phyloP scores from a whole-genome alignment of 2,113 vertebrate genomes.

The Platanista minor region DNA sequence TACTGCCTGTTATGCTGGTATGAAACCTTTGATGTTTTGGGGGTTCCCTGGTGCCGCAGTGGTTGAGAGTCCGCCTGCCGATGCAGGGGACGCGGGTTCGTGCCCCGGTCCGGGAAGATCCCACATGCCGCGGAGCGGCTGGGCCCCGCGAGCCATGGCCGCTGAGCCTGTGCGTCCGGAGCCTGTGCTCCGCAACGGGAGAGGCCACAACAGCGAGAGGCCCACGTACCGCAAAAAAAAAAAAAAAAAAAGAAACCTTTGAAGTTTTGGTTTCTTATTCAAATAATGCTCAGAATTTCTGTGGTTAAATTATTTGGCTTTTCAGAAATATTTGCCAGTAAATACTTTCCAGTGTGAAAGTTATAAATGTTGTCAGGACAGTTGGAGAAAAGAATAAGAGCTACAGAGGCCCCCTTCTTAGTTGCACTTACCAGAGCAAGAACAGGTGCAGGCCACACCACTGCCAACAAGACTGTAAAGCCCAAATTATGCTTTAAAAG shows the following conservation, averaged over 20 bases:
- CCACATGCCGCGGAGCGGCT: too few relatives aligned
- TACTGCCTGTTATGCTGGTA: background rate
- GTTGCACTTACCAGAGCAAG: background rate
- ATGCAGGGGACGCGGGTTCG: too few relatives aligned
- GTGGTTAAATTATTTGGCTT: background rate
- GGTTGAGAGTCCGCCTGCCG: too few relatives aligned
- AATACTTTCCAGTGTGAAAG: background rate
- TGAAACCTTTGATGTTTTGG: background rate
- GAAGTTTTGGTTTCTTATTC: background rate
- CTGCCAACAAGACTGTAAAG: background rate
- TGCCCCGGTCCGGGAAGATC: too few relatives aligned
- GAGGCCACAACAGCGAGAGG: too few relatives aligned
- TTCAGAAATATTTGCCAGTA: background rate
- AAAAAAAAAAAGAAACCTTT: too few relatives aligned
- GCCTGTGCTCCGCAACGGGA: too few relatives aligned
- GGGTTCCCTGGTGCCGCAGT: too few relatives aligned
- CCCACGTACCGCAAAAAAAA: too few relatives aligned
- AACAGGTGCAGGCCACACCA: background rate
- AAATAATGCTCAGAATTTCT: background rate
- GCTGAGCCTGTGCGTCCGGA: too few relatives aligned
- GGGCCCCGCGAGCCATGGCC: too few relatives aligned
- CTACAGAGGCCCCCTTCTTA: background rate
- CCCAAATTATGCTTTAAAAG: background rate
- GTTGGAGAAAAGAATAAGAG: background rate
- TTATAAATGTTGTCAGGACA: background rate